Percentiles rank a stretch among this genome's conserved stretches.
These are phyloP conservation scores for Amiota communis DNA, from an alignment of 2,888 invertebrate species.

Conservation along the genomic window DNA sequence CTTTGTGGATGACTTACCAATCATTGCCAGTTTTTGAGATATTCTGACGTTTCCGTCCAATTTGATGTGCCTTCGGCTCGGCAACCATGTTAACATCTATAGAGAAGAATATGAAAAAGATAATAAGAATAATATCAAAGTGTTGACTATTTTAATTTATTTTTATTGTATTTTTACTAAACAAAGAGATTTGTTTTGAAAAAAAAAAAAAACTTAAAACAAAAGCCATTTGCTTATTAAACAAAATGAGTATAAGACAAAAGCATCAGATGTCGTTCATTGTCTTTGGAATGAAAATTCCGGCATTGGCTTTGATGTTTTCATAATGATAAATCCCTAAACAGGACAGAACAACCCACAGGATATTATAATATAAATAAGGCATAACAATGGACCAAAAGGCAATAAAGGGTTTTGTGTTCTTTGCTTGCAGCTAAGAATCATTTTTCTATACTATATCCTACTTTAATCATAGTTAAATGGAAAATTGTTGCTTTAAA, in stretches of 20 bases:
- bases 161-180: not conserved
- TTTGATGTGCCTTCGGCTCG: constrained; percentile 80
- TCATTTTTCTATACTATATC: constrained; percentile 50
- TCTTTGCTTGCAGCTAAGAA: not conserved
- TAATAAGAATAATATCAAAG: constrained; percentile 17
- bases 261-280: not conserved
- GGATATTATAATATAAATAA: too few species aligned
- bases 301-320: constrained; percentile 7
- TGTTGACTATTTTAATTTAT: not conserved
- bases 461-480: constrained; percentile 34
- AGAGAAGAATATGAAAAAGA: constrained; percentile 52
- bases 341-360: not conserved
- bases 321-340: not conserved
- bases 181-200: constrained; percentile 7
- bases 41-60: constrained; percentile 77
- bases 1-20: constrained; percentile 74
- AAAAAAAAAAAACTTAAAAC: too few species aligned
- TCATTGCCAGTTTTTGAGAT: constrained; percentile 78
- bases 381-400: not conserved
- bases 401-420: constrained; percentile 1
- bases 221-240: constrained; percentile 26
- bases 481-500: not conserved
- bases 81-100: constrained; percentile 82
- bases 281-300: not conserved
- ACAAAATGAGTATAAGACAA: not conserved